Evolutionary conservation across 2,888 invertebrate genomes (phyloP).

Genomic region (Phrixothrix hirtus): DNA sequence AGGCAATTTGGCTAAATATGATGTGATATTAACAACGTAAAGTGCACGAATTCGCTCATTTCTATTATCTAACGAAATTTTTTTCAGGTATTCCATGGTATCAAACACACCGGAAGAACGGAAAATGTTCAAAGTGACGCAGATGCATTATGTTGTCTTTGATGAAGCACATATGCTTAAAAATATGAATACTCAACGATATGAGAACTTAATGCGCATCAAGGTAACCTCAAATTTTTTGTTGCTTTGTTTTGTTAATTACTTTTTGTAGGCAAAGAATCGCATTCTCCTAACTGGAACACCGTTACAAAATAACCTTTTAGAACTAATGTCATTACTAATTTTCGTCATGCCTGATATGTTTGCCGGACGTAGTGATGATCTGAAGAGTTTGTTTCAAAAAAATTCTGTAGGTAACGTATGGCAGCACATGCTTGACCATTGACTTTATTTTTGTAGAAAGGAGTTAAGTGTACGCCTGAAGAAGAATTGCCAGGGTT

Average conservation of each 20-base stretch:
- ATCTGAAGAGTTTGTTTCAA: conserved; percentile 85
- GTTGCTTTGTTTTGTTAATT: not conserved
- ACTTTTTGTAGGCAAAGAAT: conserved; percentile 76
- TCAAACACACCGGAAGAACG: conserved; percentile 87
- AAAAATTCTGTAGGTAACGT: conserved; percentile 65
- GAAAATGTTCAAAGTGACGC: conserved; percentile 86
- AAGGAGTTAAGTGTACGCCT: conserved; percentile 58
- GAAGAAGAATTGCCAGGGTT: conserved; percentile 74
- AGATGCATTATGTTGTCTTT: conserved; percentile 90
- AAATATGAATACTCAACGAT: conserved; percentile 93
- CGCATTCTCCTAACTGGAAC: conserved; percentile 92
- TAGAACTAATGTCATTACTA: conserved; percentile 93
- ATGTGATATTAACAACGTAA: conserved; percentile 89
- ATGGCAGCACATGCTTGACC: no score
- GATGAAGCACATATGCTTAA: conserved; percentile 99
- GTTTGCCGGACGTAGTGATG: conserved; percentile 85
- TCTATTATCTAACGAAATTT: no score
- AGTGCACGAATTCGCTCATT: no score
- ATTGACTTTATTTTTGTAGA: conserved; percentile 48
- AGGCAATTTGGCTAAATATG: conserved; percentile 71
- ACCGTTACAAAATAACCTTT: conserved; percentile 92
- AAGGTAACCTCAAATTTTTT: conserved; percentile 49
- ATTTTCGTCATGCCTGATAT: conserved; percentile 96
- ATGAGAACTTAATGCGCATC: conserved; percentile 84
- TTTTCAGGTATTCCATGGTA: conserved; percentile 72